Conservation (phyloP, 2,113 vertebrate species). For the Neofelis nebulosa region DNA sequence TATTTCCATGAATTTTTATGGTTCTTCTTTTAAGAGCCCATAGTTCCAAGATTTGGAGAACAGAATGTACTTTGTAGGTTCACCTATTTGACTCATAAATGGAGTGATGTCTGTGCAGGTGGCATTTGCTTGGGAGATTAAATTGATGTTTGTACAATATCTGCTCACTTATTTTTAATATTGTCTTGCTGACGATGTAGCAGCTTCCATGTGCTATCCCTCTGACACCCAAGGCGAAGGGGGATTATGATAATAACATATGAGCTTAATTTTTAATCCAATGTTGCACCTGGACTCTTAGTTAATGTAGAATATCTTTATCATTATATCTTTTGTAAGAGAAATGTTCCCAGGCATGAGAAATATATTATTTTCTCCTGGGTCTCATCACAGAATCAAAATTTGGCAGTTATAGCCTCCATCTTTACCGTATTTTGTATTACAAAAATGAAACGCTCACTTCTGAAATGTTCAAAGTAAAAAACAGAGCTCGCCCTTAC, state of each 20-base stretch:
- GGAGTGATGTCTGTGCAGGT: not conserved
- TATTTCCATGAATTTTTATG: not conserved
- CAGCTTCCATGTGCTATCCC: not conserved
- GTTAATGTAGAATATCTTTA: not conserved
- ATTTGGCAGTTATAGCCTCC: not conserved
- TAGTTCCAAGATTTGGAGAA: constrained; percentile 3
- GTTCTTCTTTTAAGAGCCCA: not conserved
- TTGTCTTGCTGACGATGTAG: not conserved
- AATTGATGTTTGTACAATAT: not conserved
- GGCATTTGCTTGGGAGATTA: not conserved
- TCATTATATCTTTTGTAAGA: not conserved
- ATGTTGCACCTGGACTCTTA: not conserved
- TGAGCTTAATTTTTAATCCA: constrained; percentile 2
- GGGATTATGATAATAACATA: not conserved
- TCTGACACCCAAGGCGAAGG: not conserved
- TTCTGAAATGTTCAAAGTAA: not conserved
- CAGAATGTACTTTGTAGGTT: constrained; percentile 2
- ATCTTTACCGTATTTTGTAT: not conserved
- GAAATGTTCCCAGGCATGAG: not conserved
- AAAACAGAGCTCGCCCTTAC: not conserved
- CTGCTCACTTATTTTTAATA: not conserved
- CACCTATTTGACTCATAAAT: not conserved
- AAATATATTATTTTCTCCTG: not conserved
- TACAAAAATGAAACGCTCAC: not conserved
- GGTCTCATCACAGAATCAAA: not conserved